Base-by-base conservation (phyloP, 2,113 vertebrate genomes). In the Pheucticus melanocephalus region DNA sequence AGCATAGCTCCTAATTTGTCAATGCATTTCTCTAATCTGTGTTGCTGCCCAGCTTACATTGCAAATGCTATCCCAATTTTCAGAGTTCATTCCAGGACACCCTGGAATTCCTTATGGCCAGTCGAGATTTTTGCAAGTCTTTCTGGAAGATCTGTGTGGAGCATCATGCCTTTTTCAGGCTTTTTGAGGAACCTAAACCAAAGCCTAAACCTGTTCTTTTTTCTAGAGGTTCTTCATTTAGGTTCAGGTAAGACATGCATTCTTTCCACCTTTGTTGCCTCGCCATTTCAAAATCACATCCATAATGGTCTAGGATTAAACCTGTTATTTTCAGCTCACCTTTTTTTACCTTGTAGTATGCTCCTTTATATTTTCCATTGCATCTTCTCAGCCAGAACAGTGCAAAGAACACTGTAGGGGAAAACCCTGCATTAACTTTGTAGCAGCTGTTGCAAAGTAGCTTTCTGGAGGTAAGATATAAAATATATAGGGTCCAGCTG, bases 91-190 rank as follows among this genome's bases (percentile, higher is more conserved):
- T 98, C 98, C 99, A 99, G 97, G 99, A 99, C 95, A 99, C 99
- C 11, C 96, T 99, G 97, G 99, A 99, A 97, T 99, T 99, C 94
- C 97, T 99, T 71, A 99, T 99, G 99, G 98, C 97, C 91, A 99
- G 98, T 97, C 98, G 99, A 82, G 99, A 99, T 96, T 99, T 99
- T 95, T 99, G 99, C 97, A 99, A 99, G 97, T 98, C 99, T 81
- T 99, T 99, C 97, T 99, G 99, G 99, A 99, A 99, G 98, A 99
- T 99, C 97, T 99, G 99, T 88, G 99, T 99, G 33, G 99, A 99
- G 72, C 99, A 99, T 95, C 99, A 99, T 86, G 99, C 99, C 96
- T 99, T 99, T 97, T 99, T 99, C 97, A 99, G 99, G 94, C 99
- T 99, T 44, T 99, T 99, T 51, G 99, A 99, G 97, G 99, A 99